phyloP scores from a whole-genome alignment of 2,113 vertebrate species.

The Rhombomys opimus region DNA sequence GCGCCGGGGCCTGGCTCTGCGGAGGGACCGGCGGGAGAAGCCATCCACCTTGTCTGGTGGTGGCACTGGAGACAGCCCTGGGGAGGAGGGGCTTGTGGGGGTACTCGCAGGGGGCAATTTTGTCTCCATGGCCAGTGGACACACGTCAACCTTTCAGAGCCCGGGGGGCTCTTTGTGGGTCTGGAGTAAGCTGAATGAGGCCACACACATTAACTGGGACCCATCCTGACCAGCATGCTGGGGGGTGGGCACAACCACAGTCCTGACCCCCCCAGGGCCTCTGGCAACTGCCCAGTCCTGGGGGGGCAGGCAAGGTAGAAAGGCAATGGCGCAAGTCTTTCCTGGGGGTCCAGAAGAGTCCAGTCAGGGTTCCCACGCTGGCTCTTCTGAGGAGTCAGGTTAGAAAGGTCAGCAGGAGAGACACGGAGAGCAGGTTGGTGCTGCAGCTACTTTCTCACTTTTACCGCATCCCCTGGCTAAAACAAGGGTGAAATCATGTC shows the following conservation, averaged over 20 bases:
- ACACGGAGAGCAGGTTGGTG: slow-evolving; percentile 7
- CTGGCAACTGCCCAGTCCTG: slow-evolving; percentile 71
- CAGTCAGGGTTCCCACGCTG: slow-evolving; percentile 51
- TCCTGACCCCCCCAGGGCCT: slow-evolving; percentile 71
- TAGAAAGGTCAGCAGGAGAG: slow-evolving; percentile 50
- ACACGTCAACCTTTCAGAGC: slow-evolving; percentile 69
- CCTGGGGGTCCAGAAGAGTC: slow-evolving; percentile 64
- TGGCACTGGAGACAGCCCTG: slow-evolving; percentile 93
- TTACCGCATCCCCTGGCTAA: neutral
- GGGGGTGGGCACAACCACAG: slow-evolving; percentile 52
- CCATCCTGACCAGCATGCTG: slow-evolving; percentile 67
- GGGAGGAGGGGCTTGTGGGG: slow-evolving; percentile 94
- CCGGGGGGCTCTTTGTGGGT: slow-evolving; percentile 61
- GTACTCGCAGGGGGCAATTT: slow-evolving; percentile 94
- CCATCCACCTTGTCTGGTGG: slow-evolving; percentile 96
- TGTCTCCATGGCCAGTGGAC: slow-evolving; percentile 86
- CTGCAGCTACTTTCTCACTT: neutral
- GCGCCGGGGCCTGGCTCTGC: slow-evolving; percentile 92
- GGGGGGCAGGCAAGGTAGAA: slow-evolving; percentile 69
- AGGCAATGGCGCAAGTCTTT: slow-evolving; percentile 66
- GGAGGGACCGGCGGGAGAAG: slow-evolving; percentile 94
- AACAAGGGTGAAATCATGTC: neutral
- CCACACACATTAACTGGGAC: slow-evolving; percentile 66
- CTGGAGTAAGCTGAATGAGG: slow-evolving; percentile 45
- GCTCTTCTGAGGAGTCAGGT: slow-evolving; percentile 60